These are phyloP conservation scores for Melierax canorus DNA, from an alignment of 2,113 vertebrate genomes.

Conservation along the genomic window DNA sequence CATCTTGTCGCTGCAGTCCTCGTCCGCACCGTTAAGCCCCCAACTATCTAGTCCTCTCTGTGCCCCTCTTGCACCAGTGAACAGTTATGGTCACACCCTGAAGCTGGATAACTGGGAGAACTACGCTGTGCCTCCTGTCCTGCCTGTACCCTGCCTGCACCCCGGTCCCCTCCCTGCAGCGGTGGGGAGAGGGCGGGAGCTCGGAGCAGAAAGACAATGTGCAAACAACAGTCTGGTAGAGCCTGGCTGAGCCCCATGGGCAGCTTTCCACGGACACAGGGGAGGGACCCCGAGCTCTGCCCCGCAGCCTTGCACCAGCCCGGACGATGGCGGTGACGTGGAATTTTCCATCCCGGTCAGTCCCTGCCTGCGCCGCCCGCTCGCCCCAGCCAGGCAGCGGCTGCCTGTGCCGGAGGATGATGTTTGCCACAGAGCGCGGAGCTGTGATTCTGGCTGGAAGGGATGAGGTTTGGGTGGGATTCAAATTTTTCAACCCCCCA, in stretches of 20 bases:
- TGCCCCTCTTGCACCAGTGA: background rate
- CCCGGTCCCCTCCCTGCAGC: background rate
- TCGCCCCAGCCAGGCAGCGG: background rate
- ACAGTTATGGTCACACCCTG: fast-evolving
- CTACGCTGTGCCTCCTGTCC: background rate
- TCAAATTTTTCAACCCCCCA: slow-evolving; percentile 16
- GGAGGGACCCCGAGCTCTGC: background rate
- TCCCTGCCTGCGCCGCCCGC: background rate
- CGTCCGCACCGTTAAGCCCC: fast-evolving
- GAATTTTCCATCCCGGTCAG: slow-evolving; percentile 52
- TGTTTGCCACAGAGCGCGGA: background rate
- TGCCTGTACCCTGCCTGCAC: background rate
- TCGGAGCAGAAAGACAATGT: fast-evolving
- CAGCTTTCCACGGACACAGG: background rate
- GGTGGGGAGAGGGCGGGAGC: background rate
- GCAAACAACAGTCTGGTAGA: background rate
- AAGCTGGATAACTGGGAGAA: background rate
- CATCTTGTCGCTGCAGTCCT: background rate
- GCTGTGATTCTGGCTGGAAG: slow-evolving; percentile 18
- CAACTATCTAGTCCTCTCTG: fast-evolving
- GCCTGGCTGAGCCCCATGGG: background rate
- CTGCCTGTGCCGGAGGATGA: background rate
- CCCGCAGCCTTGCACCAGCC: background rate
- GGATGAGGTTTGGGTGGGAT: slow-evolving; percentile 31
- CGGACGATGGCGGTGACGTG: background rate